These are phyloP conservation scores for Rhincodon typus DNA, from an alignment of 2,797 vertebrate species.

Conservation along the genomic window DNA sequence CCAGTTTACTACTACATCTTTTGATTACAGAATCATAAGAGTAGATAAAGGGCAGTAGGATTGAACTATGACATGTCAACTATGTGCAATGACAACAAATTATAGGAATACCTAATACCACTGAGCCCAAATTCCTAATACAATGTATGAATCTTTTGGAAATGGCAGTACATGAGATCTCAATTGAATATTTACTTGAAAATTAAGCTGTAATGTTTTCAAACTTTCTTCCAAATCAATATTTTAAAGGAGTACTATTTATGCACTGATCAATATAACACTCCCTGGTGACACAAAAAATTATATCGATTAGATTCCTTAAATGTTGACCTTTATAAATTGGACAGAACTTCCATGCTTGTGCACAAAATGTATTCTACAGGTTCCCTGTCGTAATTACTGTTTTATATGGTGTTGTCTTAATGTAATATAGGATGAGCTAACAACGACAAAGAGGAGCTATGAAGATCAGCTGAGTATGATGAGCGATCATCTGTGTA, in stretches of 20 bases:
- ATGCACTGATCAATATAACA: not conserved
- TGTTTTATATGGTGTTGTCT: not conserved
- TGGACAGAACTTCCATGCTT: not conserved
- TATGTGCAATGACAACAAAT: not conserved
- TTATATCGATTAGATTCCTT: not conserved
- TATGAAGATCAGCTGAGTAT: constrained; percentile 97
- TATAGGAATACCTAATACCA: not conserved
- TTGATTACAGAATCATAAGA: not conserved
- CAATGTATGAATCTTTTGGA: not conserved
- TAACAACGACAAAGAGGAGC: constrained; percentile 92
- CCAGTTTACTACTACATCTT: not conserved
- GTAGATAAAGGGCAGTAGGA: not conserved
- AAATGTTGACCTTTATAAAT: not conserved
- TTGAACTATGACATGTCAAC: not conserved
- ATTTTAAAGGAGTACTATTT: not conserved
- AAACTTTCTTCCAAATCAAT: not conserved
- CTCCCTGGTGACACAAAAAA: too few species aligned
- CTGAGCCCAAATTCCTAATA: not conserved
- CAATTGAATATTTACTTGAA: not conserved
- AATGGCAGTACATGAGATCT: not conserved
- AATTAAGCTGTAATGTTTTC: not conserved
- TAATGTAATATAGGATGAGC: constrained; percentile 70
- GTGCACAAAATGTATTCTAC: not conserved
- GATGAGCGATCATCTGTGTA: constrained; percentile 99
- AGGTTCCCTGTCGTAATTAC: not conserved